Evolutionary conservation across 2,113 vertebrate genomes (phyloP).

Genomic region (Galemys pyrenaicus): DNA sequence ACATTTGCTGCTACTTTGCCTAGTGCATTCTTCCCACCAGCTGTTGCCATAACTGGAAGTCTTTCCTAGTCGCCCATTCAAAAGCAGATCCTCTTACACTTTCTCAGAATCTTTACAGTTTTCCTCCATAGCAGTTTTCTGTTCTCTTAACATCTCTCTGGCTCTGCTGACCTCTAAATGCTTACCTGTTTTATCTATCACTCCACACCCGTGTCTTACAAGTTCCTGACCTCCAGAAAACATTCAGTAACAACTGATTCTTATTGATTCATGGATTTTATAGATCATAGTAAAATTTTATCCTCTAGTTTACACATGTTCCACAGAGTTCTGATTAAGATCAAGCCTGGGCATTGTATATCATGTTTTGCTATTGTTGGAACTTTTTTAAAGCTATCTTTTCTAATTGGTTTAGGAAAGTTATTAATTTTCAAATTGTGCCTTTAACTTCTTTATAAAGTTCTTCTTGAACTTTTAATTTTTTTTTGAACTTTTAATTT

Average conservation of each 20-base stretch:
- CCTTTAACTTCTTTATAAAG: neutral
- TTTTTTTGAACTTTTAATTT: neutral
- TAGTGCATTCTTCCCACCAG: neutral
- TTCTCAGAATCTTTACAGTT: neutral
- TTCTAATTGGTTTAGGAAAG: neutral
- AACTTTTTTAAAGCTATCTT: neutral
- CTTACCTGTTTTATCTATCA: neutral
- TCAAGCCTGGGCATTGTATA: neutral
- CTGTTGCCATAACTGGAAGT: neutral
- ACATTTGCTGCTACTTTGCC: neutral
- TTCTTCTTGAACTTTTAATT: neutral
- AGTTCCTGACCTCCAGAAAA: neutral
- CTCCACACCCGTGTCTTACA: neutral
- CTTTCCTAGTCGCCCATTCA: neutral
- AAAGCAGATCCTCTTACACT: neutral
- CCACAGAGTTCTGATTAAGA: neutral
- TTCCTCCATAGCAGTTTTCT: neutral
- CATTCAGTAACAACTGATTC: neutral
- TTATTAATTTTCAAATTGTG: neutral
- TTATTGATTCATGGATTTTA: neutral
- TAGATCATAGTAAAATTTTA: neutral
- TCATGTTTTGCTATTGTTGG: neutral
- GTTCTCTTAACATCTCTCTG: neutral
- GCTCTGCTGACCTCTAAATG: neutral
- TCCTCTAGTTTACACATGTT: neutral